Evolutionary conservation across 2,797 vertebrate genomes (phyloP).

Genomic region (Anguilla megastoma): DNA sequence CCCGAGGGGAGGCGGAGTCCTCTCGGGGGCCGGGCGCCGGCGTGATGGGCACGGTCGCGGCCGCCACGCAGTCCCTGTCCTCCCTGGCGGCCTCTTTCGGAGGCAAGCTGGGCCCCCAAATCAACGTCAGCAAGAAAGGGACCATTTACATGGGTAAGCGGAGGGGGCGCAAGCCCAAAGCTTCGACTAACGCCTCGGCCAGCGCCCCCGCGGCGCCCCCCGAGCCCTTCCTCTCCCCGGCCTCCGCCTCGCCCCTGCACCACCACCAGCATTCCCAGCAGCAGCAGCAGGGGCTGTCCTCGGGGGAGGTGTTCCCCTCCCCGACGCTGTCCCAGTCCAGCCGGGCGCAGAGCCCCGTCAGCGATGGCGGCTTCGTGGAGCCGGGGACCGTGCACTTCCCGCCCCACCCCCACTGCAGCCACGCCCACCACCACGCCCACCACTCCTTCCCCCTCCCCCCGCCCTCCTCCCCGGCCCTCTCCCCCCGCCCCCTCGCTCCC

Average conservation of each 20-base stretch:
- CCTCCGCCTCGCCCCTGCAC: conserved; percentile 62
- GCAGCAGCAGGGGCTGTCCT: conserved; percentile 22
- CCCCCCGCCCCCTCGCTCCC: conserved; percentile 59
- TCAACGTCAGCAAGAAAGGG: conserved; percentile 98
- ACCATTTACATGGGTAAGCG: conserved; percentile 99
- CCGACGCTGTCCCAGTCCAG: conserved; percentile 83
- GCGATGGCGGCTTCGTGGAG: conserved; percentile 86
- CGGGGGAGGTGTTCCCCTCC: conserved; percentile 78
- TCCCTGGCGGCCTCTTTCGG: conserved; percentile 92
- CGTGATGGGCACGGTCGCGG: conserved; percentile 37
- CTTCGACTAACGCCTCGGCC: conserved; percentile 49
- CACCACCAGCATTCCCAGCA: conserved; percentile 67
- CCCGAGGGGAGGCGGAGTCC: conserved; percentile 52
- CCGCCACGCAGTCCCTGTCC: conserved; percentile 72
- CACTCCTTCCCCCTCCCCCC: conserved; percentile 70
- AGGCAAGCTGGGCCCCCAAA: conserved; percentile 91
- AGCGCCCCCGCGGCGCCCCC: conserved; percentile 50
- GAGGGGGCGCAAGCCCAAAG: conserved; percentile 94
- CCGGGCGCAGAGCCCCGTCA: conserved; percentile 88
- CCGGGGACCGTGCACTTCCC: conserved; percentile 77
- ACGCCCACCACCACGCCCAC: conserved; percentile 62
- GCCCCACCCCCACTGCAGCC: conserved; percentile 73
- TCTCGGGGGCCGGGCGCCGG: conserved; percentile 36
- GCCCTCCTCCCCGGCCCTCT: conserved; percentile 69
- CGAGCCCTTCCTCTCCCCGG: conserved; percentile 50